phyloP scores from a whole-genome alignment of 2,113 vertebrate species.

The Eira barbara region DNA sequence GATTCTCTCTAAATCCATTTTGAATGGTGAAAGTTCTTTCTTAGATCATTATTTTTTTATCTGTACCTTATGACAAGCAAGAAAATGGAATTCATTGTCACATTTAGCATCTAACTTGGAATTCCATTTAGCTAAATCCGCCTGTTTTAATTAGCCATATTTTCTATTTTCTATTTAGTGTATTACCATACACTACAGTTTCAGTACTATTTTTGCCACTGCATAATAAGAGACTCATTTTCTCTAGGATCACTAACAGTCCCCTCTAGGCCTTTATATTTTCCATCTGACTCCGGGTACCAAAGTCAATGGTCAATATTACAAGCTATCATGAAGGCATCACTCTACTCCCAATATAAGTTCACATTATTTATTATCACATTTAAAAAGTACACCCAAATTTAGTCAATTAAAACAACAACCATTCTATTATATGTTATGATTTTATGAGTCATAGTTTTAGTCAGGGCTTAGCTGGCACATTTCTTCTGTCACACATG shows the following conservation, averaged over 20 bases:
- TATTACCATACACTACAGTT: not conserved
- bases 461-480: not conserved
- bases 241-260: not conserved
- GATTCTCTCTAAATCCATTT: not conserved
- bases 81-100: not conserved
- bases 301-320: not conserved
- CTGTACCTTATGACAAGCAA: not conserved
- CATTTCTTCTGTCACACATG: not conserved
- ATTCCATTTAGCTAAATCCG: not conserved
- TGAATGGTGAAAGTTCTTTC: not conserved
- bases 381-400: not conserved
- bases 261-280: rapidly evolving
- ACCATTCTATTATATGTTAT: not conserved
- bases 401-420: not conserved
- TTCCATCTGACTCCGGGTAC: not conserved
- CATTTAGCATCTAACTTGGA: not conserved
- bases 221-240: not conserved
- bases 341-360: not conserved
- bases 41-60: not conserved
- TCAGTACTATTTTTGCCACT: not conserved
- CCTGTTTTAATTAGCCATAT: not conserved
- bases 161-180: not conserved
- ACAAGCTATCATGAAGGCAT: not conserved
- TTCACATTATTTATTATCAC: not conserved
- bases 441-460: not conserved